These are phyloP conservation scores for Eupithecia abbreviata DNA, from an alignment of 2,888 invertebrate species.

Conservation along the genomic window DNA sequence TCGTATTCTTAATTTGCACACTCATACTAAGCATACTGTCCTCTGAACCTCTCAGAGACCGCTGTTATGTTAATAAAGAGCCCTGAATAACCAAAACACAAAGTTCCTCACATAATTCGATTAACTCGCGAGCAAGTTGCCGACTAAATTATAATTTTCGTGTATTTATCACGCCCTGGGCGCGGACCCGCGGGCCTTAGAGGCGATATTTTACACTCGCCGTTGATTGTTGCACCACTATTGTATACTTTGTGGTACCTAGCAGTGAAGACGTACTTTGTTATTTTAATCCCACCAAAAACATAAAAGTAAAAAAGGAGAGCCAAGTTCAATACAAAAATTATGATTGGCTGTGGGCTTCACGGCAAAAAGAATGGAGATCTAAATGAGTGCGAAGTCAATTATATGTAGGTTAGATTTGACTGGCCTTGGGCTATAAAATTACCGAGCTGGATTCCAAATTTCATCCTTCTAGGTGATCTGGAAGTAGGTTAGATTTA, in stretches of 20 bases:
- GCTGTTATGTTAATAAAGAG: slow-evolving; percentile 33
- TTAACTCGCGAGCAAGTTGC: slow-evolving; percentile 37
- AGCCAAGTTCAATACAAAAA: no score
- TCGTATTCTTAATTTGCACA: no score
- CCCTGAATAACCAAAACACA: slow-evolving; percentile 28
- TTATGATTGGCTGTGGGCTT: no score
- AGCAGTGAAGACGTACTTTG: neutral
- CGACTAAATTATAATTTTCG: slow-evolving; percentile 40
- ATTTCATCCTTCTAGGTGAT: no score
- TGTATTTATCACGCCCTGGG: slow-evolving; percentile 37
- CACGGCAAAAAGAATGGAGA: no score
- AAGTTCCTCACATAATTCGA: slow-evolving; percentile 41
- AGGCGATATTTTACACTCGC: slow-evolving; percentile 1
- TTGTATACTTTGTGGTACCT: slow-evolving; percentile 1
- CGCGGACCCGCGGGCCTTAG: slow-evolving; percentile 7
- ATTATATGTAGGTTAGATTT: no score
- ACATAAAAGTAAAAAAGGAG: no score
- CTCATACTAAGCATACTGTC: neutral
- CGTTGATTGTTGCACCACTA: neutral
- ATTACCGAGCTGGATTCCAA: no score
- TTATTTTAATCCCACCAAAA: no score
- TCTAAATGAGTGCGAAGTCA: no score
- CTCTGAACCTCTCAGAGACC: neutral
- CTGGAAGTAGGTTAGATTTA: no score
- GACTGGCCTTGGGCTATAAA: no score